Evolutionary conservation across 2,797 vertebrate genomes (phyloP).

Genomic region (Pantherophis alleghaniensis): DNA sequence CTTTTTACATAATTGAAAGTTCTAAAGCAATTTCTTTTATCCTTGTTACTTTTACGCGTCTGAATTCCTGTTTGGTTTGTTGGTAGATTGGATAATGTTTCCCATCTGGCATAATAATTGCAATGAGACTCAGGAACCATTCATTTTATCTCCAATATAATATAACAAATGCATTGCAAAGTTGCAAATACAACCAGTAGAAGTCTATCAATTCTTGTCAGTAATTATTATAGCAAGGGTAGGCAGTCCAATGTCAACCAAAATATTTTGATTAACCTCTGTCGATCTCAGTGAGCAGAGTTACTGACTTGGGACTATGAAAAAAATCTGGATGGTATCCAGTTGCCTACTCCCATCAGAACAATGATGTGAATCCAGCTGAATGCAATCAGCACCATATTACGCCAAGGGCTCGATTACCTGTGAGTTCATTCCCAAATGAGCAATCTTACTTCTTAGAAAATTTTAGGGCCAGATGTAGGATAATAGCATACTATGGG

Average conservation of each 20-base stretch:
- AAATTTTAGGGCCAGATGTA: neutral
- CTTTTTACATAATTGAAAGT: neutral
- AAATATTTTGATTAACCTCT: neutral
- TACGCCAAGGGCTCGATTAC: neutral
- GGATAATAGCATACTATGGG: neutral
- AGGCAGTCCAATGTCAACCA: neutral
- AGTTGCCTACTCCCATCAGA: neutral
- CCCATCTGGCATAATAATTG: neutral
- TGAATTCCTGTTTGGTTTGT: neutral
- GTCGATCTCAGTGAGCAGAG: neutral
- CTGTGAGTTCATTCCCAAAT: neutral
- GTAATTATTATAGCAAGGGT: neutral
- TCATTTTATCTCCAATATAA: neutral
- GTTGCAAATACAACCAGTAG: neutral
- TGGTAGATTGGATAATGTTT: neutral
- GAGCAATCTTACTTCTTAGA: neutral
- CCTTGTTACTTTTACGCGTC: neutral
- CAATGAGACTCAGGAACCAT: neutral
- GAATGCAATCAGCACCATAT: neutral
- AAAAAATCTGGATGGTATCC: neutral
- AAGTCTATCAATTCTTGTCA: neutral
- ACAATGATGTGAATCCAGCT: neutral
- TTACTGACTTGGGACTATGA: neutral
- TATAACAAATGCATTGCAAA: neutral
- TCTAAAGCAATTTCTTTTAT: conserved; percentile 2